Evolutionary conservation across 1,140 invertebrate species (phyloP), one percentile per base, ranked within the genome.

Genomic region (Drosophila neocordata): DNA sequence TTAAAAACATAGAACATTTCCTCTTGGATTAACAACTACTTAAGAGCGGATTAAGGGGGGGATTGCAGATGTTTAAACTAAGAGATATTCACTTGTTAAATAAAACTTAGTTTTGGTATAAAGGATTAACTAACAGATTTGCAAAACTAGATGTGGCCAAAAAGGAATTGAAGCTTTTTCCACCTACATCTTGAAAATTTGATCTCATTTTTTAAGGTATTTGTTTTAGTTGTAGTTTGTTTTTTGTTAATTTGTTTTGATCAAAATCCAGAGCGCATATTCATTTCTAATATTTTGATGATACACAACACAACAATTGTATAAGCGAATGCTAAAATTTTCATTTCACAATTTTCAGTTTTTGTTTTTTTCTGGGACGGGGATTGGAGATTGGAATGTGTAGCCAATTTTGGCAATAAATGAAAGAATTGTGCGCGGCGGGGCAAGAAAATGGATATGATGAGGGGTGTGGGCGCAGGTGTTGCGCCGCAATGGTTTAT

Each of bases 261-360:
- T 60, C 60, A 72, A 80, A 73, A 75, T 69, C 44, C 65, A 74
- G 60, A 65, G 67, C 63, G 67, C 76, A 65, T 78, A 65, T 77
- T 87, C 61, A 73, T 77, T 69, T 31, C 60, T 41, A 71, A 55
- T 31, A 31, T 56, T 59, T 72, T 69, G 64, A 62, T 48, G 69
- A 68, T 70, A 60, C 80, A 84, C 73, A 85, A 60, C 80, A 84
- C 73, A 85, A 85, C 82, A 87, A 73, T 81, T 81, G 22, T 24
- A 66, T 77, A 79, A 69, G 81, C 77, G 82, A 81, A 58, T 72
- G 78, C 55, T 64, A 87, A 55, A 71, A 65, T 52, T 53, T 51
- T 9, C 51, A 66, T 38, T 24, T 37, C 15, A 44, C 15, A 48
- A 59, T 69, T 37, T 15, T 53, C 58, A n/a, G 57, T 66, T 57